Evolutionary conservation across 2,888 invertebrate genomes (phyloP).

Genomic region (Pheosia tremula): DNA sequence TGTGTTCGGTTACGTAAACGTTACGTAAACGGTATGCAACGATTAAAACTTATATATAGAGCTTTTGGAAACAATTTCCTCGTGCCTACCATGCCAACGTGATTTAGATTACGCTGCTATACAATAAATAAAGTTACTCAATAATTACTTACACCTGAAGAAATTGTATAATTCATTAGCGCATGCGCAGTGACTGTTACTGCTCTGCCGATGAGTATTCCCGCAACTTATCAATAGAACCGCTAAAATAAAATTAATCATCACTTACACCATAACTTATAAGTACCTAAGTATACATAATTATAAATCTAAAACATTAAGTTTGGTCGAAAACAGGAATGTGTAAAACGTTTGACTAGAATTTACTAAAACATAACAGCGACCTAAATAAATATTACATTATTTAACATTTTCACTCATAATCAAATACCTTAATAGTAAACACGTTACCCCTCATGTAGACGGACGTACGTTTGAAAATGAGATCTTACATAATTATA

Average conservation of each 20-base stretch:
- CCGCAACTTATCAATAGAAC: conserved; percentile 19
- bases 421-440: conserved; percentile 45
- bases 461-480: conserved; percentile 57
- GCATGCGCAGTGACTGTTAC: conserved; percentile 12
- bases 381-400: conserved; percentile 79
- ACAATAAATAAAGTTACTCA: conserved; percentile 47
- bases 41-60: neutral
- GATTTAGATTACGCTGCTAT: conserved; percentile 29
- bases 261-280: conserved; percentile 3
- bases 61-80: neutral
- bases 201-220: conserved; percentile 36
- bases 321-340: conserved; percentile 84
- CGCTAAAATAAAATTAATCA: conserved; percentile 5
- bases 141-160: conserved; percentile 44
- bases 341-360: conserved; percentile 84
- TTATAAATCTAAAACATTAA: conserved; percentile 62
- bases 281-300: conserved; percentile 10
- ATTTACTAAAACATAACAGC: conserved; percentile 84
- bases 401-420: conserved; percentile 68
- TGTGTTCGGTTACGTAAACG: too few relatives aligned
- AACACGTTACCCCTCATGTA: conserved; percentile 33
- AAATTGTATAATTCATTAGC: conserved; percentile 40
- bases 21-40: neutral
- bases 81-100: neutral
- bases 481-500: conserved; percentile 68